Percentiles rank a stretch among this genome's conserved stretches.
Evolutionary conservation across 2,113 vertebrate genomes (phyloP).

Genomic region (Struthio camelus): DNA sequence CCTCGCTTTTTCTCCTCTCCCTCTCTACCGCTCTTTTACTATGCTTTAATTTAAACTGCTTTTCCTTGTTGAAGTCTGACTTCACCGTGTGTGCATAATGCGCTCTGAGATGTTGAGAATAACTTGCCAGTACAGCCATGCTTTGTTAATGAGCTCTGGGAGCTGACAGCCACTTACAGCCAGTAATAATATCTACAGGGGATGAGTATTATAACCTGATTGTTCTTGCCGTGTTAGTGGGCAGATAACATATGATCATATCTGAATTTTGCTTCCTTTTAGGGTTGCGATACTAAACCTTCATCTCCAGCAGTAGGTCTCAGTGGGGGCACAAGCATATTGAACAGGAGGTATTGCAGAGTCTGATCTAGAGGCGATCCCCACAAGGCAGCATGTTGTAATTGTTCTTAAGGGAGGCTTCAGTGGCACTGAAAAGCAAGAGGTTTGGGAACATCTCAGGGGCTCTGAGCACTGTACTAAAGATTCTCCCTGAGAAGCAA

Average conservation of each 20-base stretch:
- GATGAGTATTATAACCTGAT: not conserved
- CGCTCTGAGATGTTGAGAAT: not conserved
- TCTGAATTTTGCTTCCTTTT: not conserved
- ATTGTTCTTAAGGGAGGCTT: not conserved
- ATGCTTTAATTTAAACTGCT: not conserved
- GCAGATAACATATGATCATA: not conserved
- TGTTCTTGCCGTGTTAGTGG: slow-evolving; percentile 14
- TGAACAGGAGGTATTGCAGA: no score
- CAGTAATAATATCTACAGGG: not conserved
- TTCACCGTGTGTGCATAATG: not conserved
- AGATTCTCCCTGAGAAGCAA: not conserved
- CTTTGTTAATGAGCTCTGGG: not conserved
- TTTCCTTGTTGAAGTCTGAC: not conserved
- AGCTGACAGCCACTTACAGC: not conserved
- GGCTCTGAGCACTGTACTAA: not conserved
- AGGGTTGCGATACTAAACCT: not conserved
- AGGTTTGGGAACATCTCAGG: not conserved
- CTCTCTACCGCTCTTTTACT: not conserved
- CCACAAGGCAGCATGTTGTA: not conserved
- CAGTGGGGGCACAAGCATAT: not conserved
- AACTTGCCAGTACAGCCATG: not conserved
- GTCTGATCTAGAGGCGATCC: not conserved
- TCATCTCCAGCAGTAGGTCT: not conserved
- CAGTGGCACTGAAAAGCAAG: not conserved
- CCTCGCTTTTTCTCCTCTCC: not conserved